A percentile compares a stretch with the other conserved stretches of the same genome.
phyloP scores from a whole-genome alignment of 1,140 invertebrate species.

The Cydia splendana region DNA sequence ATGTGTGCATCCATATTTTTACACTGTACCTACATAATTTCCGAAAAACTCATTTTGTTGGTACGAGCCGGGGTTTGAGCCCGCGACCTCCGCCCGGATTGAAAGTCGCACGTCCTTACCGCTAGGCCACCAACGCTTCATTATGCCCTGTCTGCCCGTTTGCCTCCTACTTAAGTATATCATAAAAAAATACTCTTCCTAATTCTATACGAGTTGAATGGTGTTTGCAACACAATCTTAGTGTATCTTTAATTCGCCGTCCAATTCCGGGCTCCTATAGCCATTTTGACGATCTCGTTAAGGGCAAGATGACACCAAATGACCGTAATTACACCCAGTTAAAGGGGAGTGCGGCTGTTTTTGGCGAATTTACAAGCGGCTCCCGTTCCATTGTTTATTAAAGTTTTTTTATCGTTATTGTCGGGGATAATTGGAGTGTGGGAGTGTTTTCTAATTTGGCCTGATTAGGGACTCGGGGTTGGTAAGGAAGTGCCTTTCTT shows the following conservation, averaged over 20 bases:
- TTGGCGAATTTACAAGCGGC: conserved; percentile 57
- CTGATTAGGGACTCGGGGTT: background rate
- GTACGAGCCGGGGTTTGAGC: too few species aligned
- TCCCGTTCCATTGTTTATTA: conserved; percentile 61
- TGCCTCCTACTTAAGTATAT: too few species aligned
- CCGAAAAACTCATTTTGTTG: too few species aligned
- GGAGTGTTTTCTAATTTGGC: conserved; percentile 32
- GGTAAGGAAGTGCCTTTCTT: background rate
- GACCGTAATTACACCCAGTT: conserved; percentile 64
- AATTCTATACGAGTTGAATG: background rate
- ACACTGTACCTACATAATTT: too few species aligned
- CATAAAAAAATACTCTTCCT: too few species aligned
- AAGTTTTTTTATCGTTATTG: conserved; percentile 64
- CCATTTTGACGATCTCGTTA: conserved; percentile 66
- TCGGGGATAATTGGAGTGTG: conserved; percentile 44
- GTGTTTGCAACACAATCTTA: background rate
- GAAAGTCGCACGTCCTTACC: too few species aligned
- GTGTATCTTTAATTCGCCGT: background rate
- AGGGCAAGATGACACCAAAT: conserved; percentile 69
- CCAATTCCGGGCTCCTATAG: conserved; percentile 35
- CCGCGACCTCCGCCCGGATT: too few species aligned
- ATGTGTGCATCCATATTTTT: too few species aligned
- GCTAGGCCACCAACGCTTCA: too few species aligned
- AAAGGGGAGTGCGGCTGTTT: conserved; percentile 51
- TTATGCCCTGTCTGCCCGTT: too few species aligned